Evolutionary conservation across 2,797 vertebrate genomes (phyloP), one percentile per base, ranked within the genome.

Genomic region (Cebuella pygmaea): DNA sequence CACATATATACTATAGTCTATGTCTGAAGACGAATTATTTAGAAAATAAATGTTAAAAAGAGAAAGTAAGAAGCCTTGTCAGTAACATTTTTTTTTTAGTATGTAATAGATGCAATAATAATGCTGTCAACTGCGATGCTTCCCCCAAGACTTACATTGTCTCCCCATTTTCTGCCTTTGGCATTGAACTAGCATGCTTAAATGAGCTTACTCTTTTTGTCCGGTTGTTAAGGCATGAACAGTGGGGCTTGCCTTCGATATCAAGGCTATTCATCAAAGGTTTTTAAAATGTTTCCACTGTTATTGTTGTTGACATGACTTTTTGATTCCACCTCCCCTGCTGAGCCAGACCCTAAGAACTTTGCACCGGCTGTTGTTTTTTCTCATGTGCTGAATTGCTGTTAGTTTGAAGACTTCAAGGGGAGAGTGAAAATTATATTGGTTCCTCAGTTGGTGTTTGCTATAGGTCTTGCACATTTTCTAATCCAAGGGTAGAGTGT

Each of bases 241-340:
- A 98, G 95, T 95, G 72, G 95, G 96, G 74, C 90, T 97, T 84
- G 94, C 84, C 97, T 98, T 97, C 82, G 94, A 89, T 97, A 97
- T 93, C 92, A 90, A 95, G 93, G 88, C 97, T 98, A 95, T 98
- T 98, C 97, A 64, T 98, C 98, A 99, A 98, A 99, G 98, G 98
- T 98, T 99, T 99, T 93, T 39, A 81, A 97, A 93, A 67, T 95
- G 97, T 98, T 99, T 98, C 98, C 98, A 98, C 98, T 98, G 98
- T 98, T 98, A 90, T 89, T 98, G 97, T 98, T 98, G 97, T 98
- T 98, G 97, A 98, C 97, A 94, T 97, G 98, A 98, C 98, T 98
- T 98, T 97, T 96, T 97, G 61, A 96, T 98, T 97, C 98, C 86
- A 95, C 96, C 95, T 96, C 95, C 95, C 98, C 89, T 86, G 98